A percentile compares a stretch with the other conserved stretches of the same genome.
phyloP scores from a whole-genome alignment of 2,888 invertebrate species.

The Sussaba pulchella region DNA sequence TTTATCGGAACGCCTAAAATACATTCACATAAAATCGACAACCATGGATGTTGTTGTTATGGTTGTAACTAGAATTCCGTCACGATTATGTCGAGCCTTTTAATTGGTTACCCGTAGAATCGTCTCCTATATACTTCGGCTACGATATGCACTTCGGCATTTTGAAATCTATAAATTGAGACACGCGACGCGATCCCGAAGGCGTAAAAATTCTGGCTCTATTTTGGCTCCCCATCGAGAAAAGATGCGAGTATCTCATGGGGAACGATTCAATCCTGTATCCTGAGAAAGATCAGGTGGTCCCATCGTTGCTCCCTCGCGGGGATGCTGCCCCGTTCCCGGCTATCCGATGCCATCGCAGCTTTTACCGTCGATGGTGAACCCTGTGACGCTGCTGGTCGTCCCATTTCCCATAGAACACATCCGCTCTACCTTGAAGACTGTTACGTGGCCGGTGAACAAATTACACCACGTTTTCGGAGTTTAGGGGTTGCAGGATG shows the following conservation, averaged over 20 bases:
- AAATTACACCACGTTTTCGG: conserved; percentile 81
- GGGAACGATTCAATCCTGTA: conserved; percentile 32
- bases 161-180: conserved; percentile 13
- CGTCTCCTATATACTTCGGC: too few relatives aligned
- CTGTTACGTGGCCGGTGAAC: conserved; percentile 81
- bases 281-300: conserved; percentile 73
- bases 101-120: too few relatives aligned
- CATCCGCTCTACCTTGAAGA: conserved; percentile 32
- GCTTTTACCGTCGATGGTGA: conserved; percentile 10
- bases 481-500: conserved; percentile 66
- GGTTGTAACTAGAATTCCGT: too few relatives aligned
- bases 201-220: conserved; percentile 7
- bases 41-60: too few relatives aligned
- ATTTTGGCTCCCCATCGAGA: conserved; percentile 18
- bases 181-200: neutral
- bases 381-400: conserved; percentile 14
- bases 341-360: conserved; percentile 12
- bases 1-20: too few relatives aligned
- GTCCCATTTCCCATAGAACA: conserved; percentile 3
- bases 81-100: too few relatives aligned
- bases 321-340: conserved; percentile 63
- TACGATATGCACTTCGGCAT: conserved; percentile 2
- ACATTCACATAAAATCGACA: too few relatives aligned
- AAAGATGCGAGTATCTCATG: conserved; percentile 40
- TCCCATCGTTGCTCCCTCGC: conserved; percentile 70